Conservation (phyloP, 2,888 invertebrate genomes). For the Acanthococcus lagerstroemiae region DNA sequence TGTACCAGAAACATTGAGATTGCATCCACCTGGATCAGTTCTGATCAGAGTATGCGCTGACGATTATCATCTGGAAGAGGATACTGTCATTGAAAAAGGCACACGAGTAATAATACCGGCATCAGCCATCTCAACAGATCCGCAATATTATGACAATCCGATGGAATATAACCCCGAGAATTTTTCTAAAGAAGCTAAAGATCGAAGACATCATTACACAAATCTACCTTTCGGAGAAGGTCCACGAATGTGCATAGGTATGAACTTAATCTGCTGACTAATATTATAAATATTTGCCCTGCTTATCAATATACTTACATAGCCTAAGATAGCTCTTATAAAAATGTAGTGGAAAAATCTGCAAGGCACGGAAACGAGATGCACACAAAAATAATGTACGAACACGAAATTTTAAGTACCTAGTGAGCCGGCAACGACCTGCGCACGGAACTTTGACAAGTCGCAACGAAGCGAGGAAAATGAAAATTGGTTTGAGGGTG, state of each 20-base stretch:
- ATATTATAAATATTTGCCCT: not conserved
- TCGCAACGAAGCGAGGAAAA: no score
- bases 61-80: slow-evolving; percentile 34
- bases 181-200: slow-evolving; percentile 35
- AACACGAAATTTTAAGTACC: no score
- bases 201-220: not conserved
- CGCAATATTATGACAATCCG: slow-evolving; percentile 39
- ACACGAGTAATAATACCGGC: slow-evolving; percentile 37
- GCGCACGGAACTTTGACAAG: no score
- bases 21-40: slow-evolving; percentile 42
- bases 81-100: slow-evolving; percentile 36
- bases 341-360: no score
- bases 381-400: no score
- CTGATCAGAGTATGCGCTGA: slow-evolving; percentile 40
- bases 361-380: no score
- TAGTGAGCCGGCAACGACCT: no score
- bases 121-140: slow-evolving; percentile 40
- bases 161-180: slow-evolving; percentile 40
- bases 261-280: not conserved
- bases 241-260: slow-evolving; percentile 17
- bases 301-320: not conserved
- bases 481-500: no score
- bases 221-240: slow-evolving; percentile 21
- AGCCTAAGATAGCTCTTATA: no score
- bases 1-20: slow-evolving; percentile 43